Base-by-base conservation (phyloP, 2,113 vertebrate genomes). In the Bufo gargarizans region DNA sequence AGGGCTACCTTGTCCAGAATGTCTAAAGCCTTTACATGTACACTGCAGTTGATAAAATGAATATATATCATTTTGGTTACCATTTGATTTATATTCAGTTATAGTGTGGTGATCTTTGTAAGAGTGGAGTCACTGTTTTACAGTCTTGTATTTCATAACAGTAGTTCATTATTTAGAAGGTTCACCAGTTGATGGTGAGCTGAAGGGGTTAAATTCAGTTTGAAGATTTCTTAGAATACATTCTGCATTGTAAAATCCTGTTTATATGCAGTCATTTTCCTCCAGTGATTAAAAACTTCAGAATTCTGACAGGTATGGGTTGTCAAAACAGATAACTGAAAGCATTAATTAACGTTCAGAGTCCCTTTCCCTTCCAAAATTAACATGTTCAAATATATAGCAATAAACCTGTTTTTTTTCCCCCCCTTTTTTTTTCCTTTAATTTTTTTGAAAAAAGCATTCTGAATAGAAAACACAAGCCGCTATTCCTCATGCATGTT, bases 281-380 rank as follows among this genome's bases (percentile, higher is more conserved):
- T 65, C 61, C 72, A 55, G 72, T 84, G 81, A 77, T 88, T 88
- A 84, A 84, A 88, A 84, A 56, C 56, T 67, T 78, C 56, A 88
- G 81, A 84, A 84, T 69, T 58, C 82, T 88, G 81, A 84, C 87
- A 88, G 72, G 49, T 63, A 77, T 77, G 76, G 47, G 58, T 88
- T 88, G 87, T 88, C 81, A 88, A 63, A 88, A 88, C 87, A 78
- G 81, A 88, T 84, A 88, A 84, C 81, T 53, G 81, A 84, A 88
- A 88, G 87, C 87, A 88, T 77, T 84, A 88, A 88, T 88, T 88
- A 88, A 65, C 82, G 87, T 82, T 88, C 71, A 63, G 58, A 55
- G 45, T 65, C 56, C 58, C 87, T 84, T 88, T 82, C 71, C 80
- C 11, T 88, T 77, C 80, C 71, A 72, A 84, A 88, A 84, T 88